A percentile compares a stretch with the other conserved stretches of the same genome.
Evolutionary conservation across 2,113 vertebrate species (phyloP).

Genomic region (Leucoraja erinaceus): DNA sequence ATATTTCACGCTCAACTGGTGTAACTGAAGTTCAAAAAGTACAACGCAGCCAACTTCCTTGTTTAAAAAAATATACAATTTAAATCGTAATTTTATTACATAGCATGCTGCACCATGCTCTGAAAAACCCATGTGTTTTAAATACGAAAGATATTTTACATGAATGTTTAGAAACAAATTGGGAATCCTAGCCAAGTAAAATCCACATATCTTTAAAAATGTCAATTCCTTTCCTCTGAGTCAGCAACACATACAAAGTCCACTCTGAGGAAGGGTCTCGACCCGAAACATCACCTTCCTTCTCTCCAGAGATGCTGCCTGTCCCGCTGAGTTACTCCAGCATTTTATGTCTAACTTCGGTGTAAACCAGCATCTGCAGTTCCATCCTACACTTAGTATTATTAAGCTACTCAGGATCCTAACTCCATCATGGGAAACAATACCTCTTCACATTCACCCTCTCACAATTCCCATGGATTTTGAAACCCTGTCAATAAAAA

Average conservation of each 20-base stretch:
- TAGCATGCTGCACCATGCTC: not conserved
- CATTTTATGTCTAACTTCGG: too few relatives aligned
- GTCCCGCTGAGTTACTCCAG: too few relatives aligned
- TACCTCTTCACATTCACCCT: not conserved
- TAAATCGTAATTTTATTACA: not conserved
- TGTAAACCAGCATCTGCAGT: too few relatives aligned
- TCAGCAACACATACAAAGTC: not conserved
- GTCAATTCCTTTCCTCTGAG: not conserved
- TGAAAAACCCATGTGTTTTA: not conserved
- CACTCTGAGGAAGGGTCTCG: too few relatives aligned
- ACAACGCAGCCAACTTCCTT: not conserved
- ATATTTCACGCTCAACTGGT: not conserved
- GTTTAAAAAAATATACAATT: not conserved
- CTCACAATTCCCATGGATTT: not conserved
- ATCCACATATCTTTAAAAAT: not conserved
- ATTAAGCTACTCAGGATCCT: not conserved
- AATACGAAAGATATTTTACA: not conserved
- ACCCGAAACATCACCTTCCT: too few relatives aligned
- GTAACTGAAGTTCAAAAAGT: slow-evolving; percentile 21
- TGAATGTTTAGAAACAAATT: not conserved
- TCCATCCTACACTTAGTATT: not conserved
- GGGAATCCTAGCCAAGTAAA: not conserved
- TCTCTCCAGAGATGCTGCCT: too few relatives aligned
- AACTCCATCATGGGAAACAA: not conserved
- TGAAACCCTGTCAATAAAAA: not conserved